A percentile compares a stretch with the other conserved stretches of the same genome.
phyloP scores from a whole-genome alignment of 2,797 vertebrate species.

The Oreortyx pictus region DNA sequence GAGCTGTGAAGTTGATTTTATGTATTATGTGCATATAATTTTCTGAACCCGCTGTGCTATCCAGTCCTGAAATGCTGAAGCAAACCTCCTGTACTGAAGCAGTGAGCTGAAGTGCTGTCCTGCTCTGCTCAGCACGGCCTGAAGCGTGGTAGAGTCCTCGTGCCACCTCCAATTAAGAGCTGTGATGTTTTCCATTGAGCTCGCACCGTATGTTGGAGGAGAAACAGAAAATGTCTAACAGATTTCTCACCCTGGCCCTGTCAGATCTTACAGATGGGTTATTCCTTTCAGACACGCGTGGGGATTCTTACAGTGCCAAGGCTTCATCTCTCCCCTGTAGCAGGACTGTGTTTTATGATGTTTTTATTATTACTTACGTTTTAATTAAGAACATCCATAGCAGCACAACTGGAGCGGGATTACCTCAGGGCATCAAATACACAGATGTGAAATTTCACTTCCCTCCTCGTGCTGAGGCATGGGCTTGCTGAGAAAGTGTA shows the following conservation, averaged over 20 bases:
- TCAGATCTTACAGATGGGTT: neutral
- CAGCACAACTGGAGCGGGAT: neutral
- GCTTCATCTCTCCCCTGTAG: neutral
- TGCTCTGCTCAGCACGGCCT: neutral
- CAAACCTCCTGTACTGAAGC: neutral
- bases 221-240: accelerated
- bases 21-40: neutral
- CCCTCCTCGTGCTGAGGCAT: no score
- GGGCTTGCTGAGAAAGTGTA: neutral
- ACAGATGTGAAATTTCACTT: neutral
- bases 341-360: neutral
- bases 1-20: neutral
- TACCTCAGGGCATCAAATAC: neutral
- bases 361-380: no score
- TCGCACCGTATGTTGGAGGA: neutral
- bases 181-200: neutral
- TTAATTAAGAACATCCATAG: neutral
- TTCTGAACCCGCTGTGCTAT: neutral
- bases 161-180: neutral
- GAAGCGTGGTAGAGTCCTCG: neutral
- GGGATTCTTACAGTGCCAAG: neutral
- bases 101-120: neutral
- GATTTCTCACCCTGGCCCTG: neutral
- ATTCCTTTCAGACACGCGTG: neutral
- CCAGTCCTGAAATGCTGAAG: neutral